Evolutionary conservation across 2,888 invertebrate species (phyloP), one percentile per base, ranked within the genome.

Genomic region (Anorthoa munda): DNA sequence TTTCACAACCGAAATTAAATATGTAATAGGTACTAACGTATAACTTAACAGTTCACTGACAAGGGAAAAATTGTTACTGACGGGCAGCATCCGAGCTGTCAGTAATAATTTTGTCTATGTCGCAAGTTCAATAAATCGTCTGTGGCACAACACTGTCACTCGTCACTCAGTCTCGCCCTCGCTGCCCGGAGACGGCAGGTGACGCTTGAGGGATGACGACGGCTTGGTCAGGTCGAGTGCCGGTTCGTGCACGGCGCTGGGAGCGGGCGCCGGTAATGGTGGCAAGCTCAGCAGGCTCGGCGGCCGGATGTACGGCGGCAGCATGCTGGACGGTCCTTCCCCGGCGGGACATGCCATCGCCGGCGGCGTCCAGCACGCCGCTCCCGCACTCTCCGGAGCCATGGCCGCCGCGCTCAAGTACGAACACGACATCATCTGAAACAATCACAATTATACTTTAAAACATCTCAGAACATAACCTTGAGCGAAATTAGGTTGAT

Each of bases 1-100:
- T 94, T 95, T 96, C 96, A 96, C 96, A 96, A 96, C 96, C 96
- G 94, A 96, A 96, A 96, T 96, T 95, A 96, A 96, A 96, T 95
- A 95, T 94, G 93, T 94, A 92, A 89, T 93, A 93, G 92, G 93
- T 94, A 92, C 93, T 94, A 93, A 92, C 88, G 89, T 91, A 93
- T 94, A 95, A 95, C 93, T 94, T 94, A 95, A 95, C 92, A 94
- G 92, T 92, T 93, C 89, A 90, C 87, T 83, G 91, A 88, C 90
- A 86, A 77, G 77, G 83, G 86, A 85, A 88, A 90, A 92, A 92
- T 90, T 93, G 89, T 93, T 93, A 93, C 93, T 91, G 85, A 72
- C 75, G 56, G 65, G 15, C 45, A 55, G 64, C 66, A 53, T 66
- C 39, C 50, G 58, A 58, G 84, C 82, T 63, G 85, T 82, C 82